These are phyloP conservation scores for Drosophila novamexicana DNA, from an alignment of 1,140 invertebrate species.

Conservation along the genomic window DNA sequence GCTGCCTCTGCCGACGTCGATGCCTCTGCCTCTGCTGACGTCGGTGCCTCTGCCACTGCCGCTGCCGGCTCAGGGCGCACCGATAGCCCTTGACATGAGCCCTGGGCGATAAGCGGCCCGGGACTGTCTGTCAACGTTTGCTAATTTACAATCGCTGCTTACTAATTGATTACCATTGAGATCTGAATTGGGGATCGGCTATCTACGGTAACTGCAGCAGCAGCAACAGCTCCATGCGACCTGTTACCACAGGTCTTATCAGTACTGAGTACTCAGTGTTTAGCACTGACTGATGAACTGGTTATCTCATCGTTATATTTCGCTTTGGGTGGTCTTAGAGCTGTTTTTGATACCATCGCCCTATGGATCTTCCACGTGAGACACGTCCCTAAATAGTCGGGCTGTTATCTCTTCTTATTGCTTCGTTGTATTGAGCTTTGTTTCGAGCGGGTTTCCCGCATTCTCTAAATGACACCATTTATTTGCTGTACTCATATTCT, in stretches of 20 bases:
- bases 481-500: constrained; percentile 54
- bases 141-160: constrained; percentile 69
- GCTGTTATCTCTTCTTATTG: constrained; percentile 42
- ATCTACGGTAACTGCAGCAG: neutral
- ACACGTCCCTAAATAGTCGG: constrained; percentile 28
- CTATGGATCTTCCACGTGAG: constrained; percentile 3
- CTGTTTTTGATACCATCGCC: neutral
- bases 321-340: constrained; percentile 60
- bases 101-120: constrained; percentile 28
- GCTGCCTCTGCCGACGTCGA: constrained; percentile 3
- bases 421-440: constrained; percentile 26
- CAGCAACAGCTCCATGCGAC: too few relatives aligned
- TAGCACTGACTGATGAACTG: neutral
- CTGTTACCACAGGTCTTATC: neutral
- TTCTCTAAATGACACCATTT: neutral
- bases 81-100: constrained; percentile 54
- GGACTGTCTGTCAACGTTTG: constrained; percentile 45
- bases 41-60: constrained; percentile 31
- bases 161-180: constrained; percentile 71
- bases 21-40: constrained; percentile 19
- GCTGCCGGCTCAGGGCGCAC: constrained; percentile 48
- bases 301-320: constrained; percentile 45
- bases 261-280: neutral
- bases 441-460: constrained; percentile 51
- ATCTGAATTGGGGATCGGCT: neutral